A percentile compares a stretch with the other conserved stretches of the same genome.
Conservation (phyloP, 2,797 vertebrate genomes). For the Triplophysa yarkandensis region DNA sequence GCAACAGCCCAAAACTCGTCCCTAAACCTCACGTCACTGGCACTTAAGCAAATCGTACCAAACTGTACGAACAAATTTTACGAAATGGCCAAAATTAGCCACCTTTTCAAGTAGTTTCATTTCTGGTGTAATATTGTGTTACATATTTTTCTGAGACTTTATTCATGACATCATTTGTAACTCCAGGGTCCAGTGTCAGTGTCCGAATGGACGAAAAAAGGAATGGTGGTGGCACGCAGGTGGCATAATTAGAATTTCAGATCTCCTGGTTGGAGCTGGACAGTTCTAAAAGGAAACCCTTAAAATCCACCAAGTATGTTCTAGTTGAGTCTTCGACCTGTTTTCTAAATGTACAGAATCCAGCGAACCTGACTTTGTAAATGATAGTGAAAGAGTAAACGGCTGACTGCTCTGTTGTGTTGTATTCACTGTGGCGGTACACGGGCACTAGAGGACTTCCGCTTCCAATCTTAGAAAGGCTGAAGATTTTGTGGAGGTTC, state of each 20-base stretch:
- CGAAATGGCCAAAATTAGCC: no score
- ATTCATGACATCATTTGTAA: no score
- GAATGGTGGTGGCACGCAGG: not conserved
- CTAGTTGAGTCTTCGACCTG: not conserved
- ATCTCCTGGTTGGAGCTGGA: not conserved
- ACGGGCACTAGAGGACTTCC: slow-evolving; percentile 72
- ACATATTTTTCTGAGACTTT: no score
- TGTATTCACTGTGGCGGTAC: slow-evolving; percentile 63
- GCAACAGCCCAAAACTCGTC: no score
- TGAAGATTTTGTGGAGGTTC: slow-evolving; percentile 65
- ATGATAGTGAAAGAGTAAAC: slow-evolving; percentile 59
- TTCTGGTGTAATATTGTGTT: no score
- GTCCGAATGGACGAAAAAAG: not conserved
- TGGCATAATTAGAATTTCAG: not conserved
- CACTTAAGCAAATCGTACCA: no score
- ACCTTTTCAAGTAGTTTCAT: no score
- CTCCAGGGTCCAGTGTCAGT: no score
- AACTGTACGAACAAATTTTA: no score
- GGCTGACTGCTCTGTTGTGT: slow-evolving; percentile 58
- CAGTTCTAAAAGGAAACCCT: not conserved
- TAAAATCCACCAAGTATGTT: not conserved
- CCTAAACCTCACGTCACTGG: no score
- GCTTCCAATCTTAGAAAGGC: slow-evolving; percentile 71
- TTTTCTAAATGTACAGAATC: slow-evolving; percentile 35
- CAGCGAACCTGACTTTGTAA: slow-evolving; percentile 42